Base-by-base conservation (phyloP, 1,140 invertebrate species). In the Drosophila arizonae region DNA sequence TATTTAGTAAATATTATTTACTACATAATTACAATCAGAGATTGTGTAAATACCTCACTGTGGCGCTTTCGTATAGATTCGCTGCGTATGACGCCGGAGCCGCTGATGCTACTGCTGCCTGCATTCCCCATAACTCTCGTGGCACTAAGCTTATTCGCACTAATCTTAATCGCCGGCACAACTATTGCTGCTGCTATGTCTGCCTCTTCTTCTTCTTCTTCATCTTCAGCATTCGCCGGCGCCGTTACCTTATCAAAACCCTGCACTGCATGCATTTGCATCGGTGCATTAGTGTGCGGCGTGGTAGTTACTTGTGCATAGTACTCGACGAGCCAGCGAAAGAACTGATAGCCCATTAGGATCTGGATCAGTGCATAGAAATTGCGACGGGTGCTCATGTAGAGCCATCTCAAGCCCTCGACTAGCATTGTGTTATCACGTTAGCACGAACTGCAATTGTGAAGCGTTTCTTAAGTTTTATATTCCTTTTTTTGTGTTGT, bases 31-130 rank as follows among this genome's bases (percentile, higher is more conserved):
- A 76, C 61, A 70, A 77, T 78, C 73, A 58, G 61, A 26, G 43
- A 65, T 71, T 85, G 48, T 54, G 80, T 60, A 48, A 81, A 77
- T 87, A 88, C 84, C 84, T 88, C 84, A 88, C 79, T 81, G 84
- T 79, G 84, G 77, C 65, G 79, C 76, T 77, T 79, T 69, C 69
- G 54, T 24, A 24, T 1, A 24, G 21, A 24, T 24, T 24, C 21
- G 21, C 21, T 24, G 21, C 21, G 21, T 26, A 1, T 45, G 66
- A 4, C 28, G 17, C 26, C 33, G 66, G 21, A 54, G 56, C 24
- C 77, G 52, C 11, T 64, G 52, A 51, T 62, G 51, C 51, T 68
- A 67, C 79, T 81, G 72, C 69, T 86, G 72, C 72, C 79, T 81
- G 79, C 63, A 84, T 88, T 88, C 54, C 84, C 84, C 84, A 88